Conservation (phyloP, 2,797 vertebrate species). For the Okamejei kenojei region DNA sequence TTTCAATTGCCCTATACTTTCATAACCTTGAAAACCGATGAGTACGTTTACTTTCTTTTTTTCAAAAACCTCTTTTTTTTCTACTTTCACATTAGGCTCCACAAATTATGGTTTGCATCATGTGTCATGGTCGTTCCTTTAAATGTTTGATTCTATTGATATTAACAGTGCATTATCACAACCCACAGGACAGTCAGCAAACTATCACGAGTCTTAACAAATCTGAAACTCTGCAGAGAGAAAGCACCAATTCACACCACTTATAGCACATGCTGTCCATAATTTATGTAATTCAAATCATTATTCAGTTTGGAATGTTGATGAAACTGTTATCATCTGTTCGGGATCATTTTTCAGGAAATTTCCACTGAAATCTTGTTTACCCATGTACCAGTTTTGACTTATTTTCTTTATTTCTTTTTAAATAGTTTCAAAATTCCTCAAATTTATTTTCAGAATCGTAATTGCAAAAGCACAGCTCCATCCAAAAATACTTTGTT, state of each 20-base stretch:
- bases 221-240: not conserved
- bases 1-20: too few species aligned
- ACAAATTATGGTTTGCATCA: not conserved
- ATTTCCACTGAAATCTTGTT: not conserved
- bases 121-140: not conserved
- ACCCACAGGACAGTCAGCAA: not conserved
- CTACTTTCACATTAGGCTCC: not conserved
- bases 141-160: not conserved
- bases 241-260: not conserved
- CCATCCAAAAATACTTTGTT: not conserved
- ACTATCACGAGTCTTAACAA: not conserved
- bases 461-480: too few species aligned
- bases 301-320: not conserved
- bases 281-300: too few species aligned
- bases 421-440: not conserved
- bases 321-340: too few species aligned
- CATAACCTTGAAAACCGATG: not conserved
- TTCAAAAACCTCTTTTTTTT: not conserved
- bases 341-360: too few species aligned
- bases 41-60: not conserved
- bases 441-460: not conserved
- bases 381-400: not conserved
- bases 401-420: not conserved
- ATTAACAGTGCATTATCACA: not conserved
- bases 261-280: not conserved